phyloP scores from a whole-genome alignment of 2,113 vertebrate genomes.

The Aegithalos caudatus region DNA sequence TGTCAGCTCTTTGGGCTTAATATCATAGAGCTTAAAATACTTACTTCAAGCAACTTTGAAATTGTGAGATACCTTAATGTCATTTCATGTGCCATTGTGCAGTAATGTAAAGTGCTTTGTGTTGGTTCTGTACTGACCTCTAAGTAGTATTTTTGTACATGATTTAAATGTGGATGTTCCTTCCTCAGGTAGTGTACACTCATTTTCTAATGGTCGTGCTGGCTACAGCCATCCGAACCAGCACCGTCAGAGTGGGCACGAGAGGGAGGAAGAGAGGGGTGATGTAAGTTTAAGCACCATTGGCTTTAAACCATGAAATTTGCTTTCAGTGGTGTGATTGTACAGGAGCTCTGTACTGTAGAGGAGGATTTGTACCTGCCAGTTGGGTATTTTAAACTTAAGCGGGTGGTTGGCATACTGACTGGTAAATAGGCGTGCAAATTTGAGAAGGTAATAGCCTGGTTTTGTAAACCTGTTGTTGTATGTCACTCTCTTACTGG shows the following conservation, averaged over 20 bases:
- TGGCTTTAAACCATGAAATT: neutral
- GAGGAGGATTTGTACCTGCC: neutral
- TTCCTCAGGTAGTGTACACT: conserved; percentile 82
- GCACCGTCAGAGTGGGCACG: conserved; percentile 82
- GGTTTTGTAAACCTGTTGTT: neutral
- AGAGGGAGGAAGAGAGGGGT: conserved; percentile 90
- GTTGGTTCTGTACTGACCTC: neutral
- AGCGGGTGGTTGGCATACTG: neutral
- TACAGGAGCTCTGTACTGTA: neutral
- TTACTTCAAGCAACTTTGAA: neutral
- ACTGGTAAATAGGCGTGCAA: neutral
- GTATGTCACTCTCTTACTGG: neutral
- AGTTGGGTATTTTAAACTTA: neutral
- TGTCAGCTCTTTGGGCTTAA: neutral
- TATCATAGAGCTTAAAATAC: neutral
- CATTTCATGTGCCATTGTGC: neutral
- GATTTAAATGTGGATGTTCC: conserved; percentile 14
- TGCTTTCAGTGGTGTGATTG: neutral
- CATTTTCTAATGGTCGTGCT: conserved; percentile 88
- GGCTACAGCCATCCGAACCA: conserved; percentile 86
- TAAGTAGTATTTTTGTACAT: neutral
- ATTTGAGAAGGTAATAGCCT: neutral
- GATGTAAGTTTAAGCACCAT: conserved; percentile 78
- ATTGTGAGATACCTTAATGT: neutral
- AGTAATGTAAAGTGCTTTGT: neutral